Percentiles rank a stretch among this genome's conserved stretches.
Evolutionary conservation across 2,113 vertebrate species (phyloP).

Genomic region (Silurus glanis): DNA sequence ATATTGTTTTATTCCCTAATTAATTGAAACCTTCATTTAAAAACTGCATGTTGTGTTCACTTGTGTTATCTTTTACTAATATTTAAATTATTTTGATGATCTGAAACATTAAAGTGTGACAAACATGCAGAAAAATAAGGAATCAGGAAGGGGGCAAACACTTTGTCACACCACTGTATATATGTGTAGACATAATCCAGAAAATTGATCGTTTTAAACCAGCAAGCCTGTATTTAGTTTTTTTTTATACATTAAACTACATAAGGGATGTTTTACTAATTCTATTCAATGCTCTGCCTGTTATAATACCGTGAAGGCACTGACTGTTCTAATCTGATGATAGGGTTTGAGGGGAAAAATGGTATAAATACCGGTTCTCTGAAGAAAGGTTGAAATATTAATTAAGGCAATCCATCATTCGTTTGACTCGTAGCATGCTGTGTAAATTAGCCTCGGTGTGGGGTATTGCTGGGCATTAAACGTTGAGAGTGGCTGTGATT

Average conservation of each 20-base stretch:
- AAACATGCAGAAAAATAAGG: too few species aligned
- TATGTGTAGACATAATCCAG: too few species aligned
- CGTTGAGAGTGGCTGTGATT: background rate
- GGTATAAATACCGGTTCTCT: background rate
- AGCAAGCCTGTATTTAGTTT: background rate
- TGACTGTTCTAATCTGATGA: background rate
- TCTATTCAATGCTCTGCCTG: background rate
- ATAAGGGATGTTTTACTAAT: background rate
- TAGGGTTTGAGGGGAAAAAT: conserved; percentile 8
- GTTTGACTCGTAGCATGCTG: background rate
- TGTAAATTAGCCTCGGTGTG: background rate
- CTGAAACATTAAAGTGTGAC: too few species aligned
- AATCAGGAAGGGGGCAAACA: too few species aligned
- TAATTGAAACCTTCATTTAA: too few species aligned
- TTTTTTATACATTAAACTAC: background rate
- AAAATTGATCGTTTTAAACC: too few species aligned
- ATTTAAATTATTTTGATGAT: too few species aligned
- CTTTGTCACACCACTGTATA: too few species aligned
- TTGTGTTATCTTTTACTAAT: too few species aligned
- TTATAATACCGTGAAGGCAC: background rate
- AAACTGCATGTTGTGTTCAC: too few species aligned
- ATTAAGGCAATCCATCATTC: conserved; percentile 31
- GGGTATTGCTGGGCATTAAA: background rate
- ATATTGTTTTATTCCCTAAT: too few species aligned
- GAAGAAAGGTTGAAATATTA: conserved; percentile 21